These are phyloP conservation scores for Penaeus indicus DNA, from an alignment of 1,140 invertebrate genomes.

Conservation along the genomic window DNA sequence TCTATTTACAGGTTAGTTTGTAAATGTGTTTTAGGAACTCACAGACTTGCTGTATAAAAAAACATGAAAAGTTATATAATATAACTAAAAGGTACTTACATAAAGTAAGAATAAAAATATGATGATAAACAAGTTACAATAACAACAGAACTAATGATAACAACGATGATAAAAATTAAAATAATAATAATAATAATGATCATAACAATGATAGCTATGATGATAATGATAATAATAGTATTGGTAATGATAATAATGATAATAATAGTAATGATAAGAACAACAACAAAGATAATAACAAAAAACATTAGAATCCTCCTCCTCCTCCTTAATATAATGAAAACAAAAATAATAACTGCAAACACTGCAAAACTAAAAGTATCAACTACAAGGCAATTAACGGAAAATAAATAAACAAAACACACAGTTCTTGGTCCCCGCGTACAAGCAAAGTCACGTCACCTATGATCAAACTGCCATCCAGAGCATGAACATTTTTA, in stretches of 20 bases:
- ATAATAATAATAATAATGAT: conserved; percentile 4
- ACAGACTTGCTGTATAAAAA: too few relatives aligned
- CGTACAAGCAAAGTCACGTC: too few relatives aligned
- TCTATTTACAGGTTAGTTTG: too few relatives aligned
- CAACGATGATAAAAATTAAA: too few relatives aligned
- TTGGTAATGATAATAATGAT: background rate
- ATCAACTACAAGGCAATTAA: too few relatives aligned
- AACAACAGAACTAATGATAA: background rate
- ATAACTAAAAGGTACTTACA: background rate
- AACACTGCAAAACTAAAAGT: too few relatives aligned
- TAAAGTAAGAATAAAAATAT: background rate
- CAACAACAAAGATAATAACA: background rate
- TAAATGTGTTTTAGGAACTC: too few relatives aligned
- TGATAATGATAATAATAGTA: background rate
- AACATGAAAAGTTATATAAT: too few relatives aligned
- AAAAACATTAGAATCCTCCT: background rate
- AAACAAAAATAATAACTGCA: background rate
- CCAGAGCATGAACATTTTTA: too few relatives aligned
- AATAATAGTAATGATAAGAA: background rate
- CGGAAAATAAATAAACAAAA: too few relatives aligned
- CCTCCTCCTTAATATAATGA: background rate
- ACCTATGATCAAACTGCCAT: too few relatives aligned
- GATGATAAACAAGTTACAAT: background rate
- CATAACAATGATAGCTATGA: background rate
- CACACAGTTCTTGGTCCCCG: too few relatives aligned